Conservation (phyloP, 2,797 vertebrate species). For the Bovichtus variegatus region DNA sequence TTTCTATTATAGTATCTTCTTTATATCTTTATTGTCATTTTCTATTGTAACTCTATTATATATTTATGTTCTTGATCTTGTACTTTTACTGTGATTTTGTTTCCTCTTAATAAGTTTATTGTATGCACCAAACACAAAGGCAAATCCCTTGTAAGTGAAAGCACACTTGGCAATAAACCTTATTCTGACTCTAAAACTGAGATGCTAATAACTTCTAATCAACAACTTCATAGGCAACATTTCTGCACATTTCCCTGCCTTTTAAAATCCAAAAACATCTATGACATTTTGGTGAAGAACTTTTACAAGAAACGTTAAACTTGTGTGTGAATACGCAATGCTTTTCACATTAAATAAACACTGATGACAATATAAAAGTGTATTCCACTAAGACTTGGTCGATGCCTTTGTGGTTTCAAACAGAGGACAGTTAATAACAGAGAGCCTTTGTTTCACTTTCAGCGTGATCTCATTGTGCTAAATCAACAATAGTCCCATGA, state of each 20-base stretch:
- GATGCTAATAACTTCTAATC: background rate
- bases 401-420: conserved; percentile 10
- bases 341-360: background rate
- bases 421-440: conserved; percentile 54
- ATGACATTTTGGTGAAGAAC: background rate
- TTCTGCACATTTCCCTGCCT: background rate
- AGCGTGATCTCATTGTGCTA: conserved; percentile 64
- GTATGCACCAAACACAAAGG: too few species aligned
- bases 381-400: background rate
- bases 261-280: background rate
- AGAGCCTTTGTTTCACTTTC: conserved; percentile 59
- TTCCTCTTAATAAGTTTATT: too few species aligned
- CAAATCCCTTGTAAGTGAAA: too few species aligned
- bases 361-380: background rate
- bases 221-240: background rate
- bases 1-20: too few species aligned
- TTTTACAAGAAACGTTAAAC: too few species aligned
- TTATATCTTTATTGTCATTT: too few species aligned
- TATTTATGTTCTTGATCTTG: too few species aligned
- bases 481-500: conserved; percentile 70
- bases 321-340: background rate
- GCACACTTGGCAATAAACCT: too few species aligned
- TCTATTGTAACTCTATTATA: too few species aligned
- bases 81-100: too few species aligned
- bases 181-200: background rate